A percentile compares a stretch with the other conserved stretches of the same genome.
Conservation (phyloP, 1,140 invertebrate genomes). For the Ceratoteleas bidentatus region DNA sequence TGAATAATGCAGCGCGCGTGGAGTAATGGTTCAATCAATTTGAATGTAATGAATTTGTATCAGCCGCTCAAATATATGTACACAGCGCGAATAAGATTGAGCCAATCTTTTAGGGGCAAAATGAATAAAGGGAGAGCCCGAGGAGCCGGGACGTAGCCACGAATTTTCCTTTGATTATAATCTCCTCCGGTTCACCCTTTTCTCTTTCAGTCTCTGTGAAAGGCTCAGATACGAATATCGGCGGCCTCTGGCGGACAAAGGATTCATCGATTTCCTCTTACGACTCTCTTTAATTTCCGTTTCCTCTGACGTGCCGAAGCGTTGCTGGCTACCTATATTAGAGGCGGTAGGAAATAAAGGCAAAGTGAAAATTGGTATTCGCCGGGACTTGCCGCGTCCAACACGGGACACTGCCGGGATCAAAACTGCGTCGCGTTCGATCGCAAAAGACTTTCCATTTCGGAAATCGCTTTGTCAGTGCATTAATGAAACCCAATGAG, state of each 20-base stretch:
- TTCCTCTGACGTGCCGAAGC: conserved; percentile 43
- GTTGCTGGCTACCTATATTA: conserved; percentile 50
- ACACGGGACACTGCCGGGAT: not conserved
- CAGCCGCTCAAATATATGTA: conserved; percentile 8
- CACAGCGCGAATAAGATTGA: conserved; percentile 27
- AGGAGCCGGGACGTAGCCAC: conserved; percentile 35
- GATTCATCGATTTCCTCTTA: conserved; percentile 68
- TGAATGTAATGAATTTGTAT: conserved; percentile 31
- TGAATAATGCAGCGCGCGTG: no score
- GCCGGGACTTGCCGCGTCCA: conserved; percentile 14
- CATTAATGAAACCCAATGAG: conserved; percentile 41
- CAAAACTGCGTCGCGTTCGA: conserved; percentile 37
- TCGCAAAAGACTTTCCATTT: conserved; percentile 33
- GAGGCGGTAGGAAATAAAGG: conserved; percentile 45
- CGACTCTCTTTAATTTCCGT: conserved; percentile 71
- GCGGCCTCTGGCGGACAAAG: conserved; percentile 54
- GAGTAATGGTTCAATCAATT: conserved; percentile 25
- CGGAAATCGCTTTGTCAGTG: conserved; percentile 48
- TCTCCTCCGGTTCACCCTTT: conserved; percentile 39
- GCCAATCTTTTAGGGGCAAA: conserved; percentile 42
- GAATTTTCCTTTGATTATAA: conserved; percentile 60
- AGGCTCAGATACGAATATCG: conserved; percentile 53
- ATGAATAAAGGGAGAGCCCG: conserved; percentile 41
- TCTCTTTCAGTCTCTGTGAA: conserved; percentile 41
- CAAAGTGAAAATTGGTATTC: conserved; percentile 55